A percentile compares a stretch with the other conserved stretches of the same genome.
Conservation (phyloP, 2,888 invertebrate species). For the Orthosia incerta region DNA sequence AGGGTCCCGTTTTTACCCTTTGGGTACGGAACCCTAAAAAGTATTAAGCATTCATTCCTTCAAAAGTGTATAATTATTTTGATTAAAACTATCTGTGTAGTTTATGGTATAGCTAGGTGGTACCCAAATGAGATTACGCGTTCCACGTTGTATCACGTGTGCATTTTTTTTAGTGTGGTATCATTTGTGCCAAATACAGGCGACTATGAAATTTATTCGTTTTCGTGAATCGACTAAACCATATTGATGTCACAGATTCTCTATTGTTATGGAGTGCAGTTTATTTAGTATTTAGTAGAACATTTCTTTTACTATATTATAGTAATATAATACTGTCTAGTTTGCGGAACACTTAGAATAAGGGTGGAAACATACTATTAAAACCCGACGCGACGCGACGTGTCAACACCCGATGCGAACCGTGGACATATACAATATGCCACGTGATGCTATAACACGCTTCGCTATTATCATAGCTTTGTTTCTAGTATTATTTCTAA, state of each 20-base stretch:
- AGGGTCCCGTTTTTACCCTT: too few relatives aligned
- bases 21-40: too few relatives aligned
- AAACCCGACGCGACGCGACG: not conserved
- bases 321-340: not conserved
- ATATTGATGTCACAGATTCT: not conserved
- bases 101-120: slow-evolving; percentile 17
- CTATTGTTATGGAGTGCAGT: not conserved
- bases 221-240: not conserved
- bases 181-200: slow-evolving; percentile 4
- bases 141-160: slow-evolving; percentile 67
- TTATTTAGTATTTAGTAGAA: not conserved
- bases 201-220: not conserved
- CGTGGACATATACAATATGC: too few relatives aligned
- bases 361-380: not conserved
- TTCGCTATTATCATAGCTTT: too few relatives aligned
- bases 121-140: slow-evolving; percentile 48
- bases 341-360: not conserved
- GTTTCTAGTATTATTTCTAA: too few relatives aligned
- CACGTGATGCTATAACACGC: too few relatives aligned
- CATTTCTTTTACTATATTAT: not conserved
- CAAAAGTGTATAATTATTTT: not conserved
- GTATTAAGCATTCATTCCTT: not conserved
- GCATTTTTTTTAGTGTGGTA: slow-evolving; percentile 36
- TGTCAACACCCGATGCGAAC: too few relatives aligned
- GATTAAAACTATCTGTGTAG: not conserved